Evolutionary conservation across 1,140 invertebrate genomes (phyloP).

Genomic region (Drosophila prosaltans): DNA sequence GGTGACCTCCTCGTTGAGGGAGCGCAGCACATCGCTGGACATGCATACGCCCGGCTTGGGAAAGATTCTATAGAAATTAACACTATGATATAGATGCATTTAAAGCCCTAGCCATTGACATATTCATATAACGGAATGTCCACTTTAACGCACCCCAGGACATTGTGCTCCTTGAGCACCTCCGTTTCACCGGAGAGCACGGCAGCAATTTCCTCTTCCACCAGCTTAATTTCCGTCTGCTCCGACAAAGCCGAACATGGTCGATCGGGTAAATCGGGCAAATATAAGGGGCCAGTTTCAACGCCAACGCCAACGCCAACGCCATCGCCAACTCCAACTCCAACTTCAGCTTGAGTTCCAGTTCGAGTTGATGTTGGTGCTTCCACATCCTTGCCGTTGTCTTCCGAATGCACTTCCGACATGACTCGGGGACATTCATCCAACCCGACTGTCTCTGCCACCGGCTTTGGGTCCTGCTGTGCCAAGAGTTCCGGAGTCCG

Average conservation of each 20-base stretch:
- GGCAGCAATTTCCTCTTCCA: slow-evolving; percentile 88
- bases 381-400: slow-evolving; percentile 26
- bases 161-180: slow-evolving; percentile 86
- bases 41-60: slow-evolving; percentile 87
- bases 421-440: slow-evolving; percentile 52
- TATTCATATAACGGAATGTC: slow-evolving; percentile 50
- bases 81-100: slow-evolving; percentile 81
- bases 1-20: slow-evolving; percentile 85
- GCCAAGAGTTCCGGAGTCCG: slow-evolving; percentile 51
- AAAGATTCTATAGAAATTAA: slow-evolving; percentile 88
- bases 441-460: slow-evolving; percentile 18
- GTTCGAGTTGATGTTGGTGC: slow-evolving; percentile 3
- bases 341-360: neutral
- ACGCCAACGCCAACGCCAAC: neutral
- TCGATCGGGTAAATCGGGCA: slow-evolving; percentile 74
- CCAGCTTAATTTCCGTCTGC: slow-evolving; percentile 83
- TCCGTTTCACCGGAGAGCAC: slow-evolving; percentile 88
- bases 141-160: slow-evolving; percentile 85
- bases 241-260: slow-evolving; percentile 75
- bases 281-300: slow-evolving; percentile 35
- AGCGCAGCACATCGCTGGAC: slow-evolving; percentile 88
- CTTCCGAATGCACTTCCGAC: slow-evolving; percentile 72
- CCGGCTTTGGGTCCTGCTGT: slow-evolving; percentile 12
- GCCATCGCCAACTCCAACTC: neutral
- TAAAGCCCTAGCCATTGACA: slow-evolving; percentile 33